phyloP scores from a whole-genome alignment of 92 coral and sea anemone species.

The Diadumene lineata region DNA sequence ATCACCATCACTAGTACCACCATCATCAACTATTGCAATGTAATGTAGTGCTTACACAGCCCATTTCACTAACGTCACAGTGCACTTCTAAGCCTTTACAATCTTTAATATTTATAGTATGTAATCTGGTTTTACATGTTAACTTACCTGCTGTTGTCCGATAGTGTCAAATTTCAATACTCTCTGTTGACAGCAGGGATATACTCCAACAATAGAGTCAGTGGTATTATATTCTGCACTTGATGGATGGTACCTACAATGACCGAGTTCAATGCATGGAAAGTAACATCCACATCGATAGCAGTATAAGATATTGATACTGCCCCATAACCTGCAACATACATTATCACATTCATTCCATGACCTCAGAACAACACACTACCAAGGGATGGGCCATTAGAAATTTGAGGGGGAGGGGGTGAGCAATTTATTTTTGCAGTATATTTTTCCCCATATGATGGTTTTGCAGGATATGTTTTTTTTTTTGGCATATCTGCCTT shows the following conservation, averaged over 20 bases:
- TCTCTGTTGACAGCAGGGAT: slow-evolving; percentile 93
- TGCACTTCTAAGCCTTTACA: too few relatives aligned
- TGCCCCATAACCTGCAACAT: slow-evolving; percentile 76
- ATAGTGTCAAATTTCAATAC: slow-evolving; percentile 84
- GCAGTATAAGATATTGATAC: slow-evolving; percentile 74
- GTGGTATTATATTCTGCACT: slow-evolving; percentile 53
- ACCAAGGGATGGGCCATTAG: background rate
- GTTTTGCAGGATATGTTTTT: too few relatives aligned
- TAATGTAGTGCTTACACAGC: slow-evolving; percentile 3
- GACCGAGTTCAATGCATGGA: slow-evolving; percentile 83
- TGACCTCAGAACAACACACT: background rate
- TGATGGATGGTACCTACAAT: slow-evolving; percentile 84
- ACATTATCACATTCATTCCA: background rate
- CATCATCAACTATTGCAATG: background rate
- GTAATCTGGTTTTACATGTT: too few relatives aligned
- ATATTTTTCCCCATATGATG: too few relatives aligned
- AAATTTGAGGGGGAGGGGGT: too few relatives aligned
- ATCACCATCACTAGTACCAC: background rate
- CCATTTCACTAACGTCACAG: too few relatives aligned
- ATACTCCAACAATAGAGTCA: slow-evolving; percentile 61
- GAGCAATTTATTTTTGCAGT: too few relatives aligned
- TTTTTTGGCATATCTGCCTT: too few relatives aligned
- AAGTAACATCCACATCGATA: slow-evolving; percentile 79
- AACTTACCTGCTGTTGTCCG: slow-evolving; percentile 67
- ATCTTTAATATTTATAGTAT: too few relatives aligned